phyloP scores from a whole-genome alignment of 2,888 invertebrate species.

The Heliconius aoede region DNA sequence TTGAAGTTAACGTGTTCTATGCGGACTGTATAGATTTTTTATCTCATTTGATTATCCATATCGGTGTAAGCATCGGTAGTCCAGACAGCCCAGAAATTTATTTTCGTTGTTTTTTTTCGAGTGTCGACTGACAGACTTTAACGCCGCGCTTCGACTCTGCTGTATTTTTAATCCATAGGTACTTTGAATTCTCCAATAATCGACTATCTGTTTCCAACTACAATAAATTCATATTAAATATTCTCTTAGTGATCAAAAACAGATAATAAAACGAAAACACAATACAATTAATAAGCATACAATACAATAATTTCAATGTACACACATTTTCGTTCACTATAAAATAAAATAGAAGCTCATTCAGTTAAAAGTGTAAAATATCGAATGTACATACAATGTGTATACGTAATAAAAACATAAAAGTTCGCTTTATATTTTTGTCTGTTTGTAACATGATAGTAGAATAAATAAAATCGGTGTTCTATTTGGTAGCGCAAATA shows the following conservation, averaged over 20 bases:
- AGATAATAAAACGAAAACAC: neutral
- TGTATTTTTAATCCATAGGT: too few relatives aligned
- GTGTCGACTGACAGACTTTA: too few relatives aligned
- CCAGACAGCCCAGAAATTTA: neutral
- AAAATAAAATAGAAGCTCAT: neutral
- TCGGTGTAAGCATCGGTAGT: neutral
- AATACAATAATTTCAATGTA: neutral
- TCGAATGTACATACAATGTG: constrained; percentile 3
- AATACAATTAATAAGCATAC: neutral
- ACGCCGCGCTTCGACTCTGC: too few relatives aligned
- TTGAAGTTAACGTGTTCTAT: constrained; percentile 45
- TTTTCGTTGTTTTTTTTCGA: neutral
- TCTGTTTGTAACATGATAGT: constrained; percentile 37
- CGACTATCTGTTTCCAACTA: neutral
- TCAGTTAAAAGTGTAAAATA: constrained; percentile 21
- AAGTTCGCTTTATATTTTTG: constrained; percentile 21
- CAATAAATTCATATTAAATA: neutral
- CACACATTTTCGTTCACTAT: neutral
- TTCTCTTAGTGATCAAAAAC: neutral
- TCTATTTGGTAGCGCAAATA: constrained; percentile 48
- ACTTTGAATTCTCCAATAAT: neutral
- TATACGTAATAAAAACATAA: constrained; percentile 11
- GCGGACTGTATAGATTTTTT: neutral
- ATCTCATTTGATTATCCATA: neutral
- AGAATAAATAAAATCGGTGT: constrained; percentile 47